phyloP scores from a whole-genome alignment of 2,888 invertebrate species.

The Chrysina gloriosa region DNA sequence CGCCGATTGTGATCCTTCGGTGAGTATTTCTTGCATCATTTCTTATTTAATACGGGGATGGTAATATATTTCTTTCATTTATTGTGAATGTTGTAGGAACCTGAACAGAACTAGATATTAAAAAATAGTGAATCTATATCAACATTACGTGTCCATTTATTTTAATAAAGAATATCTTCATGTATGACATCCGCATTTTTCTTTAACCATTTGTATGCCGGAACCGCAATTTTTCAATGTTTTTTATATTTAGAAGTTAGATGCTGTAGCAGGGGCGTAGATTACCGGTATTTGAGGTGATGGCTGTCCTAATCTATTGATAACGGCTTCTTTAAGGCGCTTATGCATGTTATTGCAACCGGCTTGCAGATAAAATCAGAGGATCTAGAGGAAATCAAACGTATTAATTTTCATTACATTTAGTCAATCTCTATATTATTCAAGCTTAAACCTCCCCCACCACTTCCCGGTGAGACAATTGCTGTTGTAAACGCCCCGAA shows the following conservation, averaged over 20 bases:
- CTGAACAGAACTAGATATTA: slow-evolving; percentile 25
- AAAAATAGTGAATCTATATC: neutral
- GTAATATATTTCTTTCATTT: slow-evolving; percentile 18
- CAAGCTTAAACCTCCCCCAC: slow-evolving; percentile 40
- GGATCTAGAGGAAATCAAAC: too few relatives aligned
- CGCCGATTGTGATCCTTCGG: slow-evolving; percentile 93
- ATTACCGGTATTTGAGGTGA: neutral
- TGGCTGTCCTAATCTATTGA: neutral
- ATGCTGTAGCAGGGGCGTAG: neutral
- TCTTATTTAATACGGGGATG: neutral
- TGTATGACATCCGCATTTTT: slow-evolving; percentile 6
- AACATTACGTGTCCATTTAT: slow-evolving; percentile 1
- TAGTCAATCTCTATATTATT: neutral
- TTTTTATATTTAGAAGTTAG: too few relatives aligned
- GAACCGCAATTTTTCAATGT: too few relatives aligned
- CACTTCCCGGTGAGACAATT: slow-evolving; percentile 44
- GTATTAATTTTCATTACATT: neutral
- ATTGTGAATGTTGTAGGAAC: slow-evolving; percentile 30
- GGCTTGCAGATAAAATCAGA: too few relatives aligned
- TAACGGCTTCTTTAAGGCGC: neutral
- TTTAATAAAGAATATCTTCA: slow-evolving; percentile 16
- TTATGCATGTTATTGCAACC: too few relatives aligned
- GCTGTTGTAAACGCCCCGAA: slow-evolving; percentile 13
- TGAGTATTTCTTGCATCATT: slow-evolving; percentile 63
- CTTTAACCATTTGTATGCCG: too few relatives aligned